Conservation (phyloP, 2,797 vertebrate species). For the Cottoperca gobio region DNA sequence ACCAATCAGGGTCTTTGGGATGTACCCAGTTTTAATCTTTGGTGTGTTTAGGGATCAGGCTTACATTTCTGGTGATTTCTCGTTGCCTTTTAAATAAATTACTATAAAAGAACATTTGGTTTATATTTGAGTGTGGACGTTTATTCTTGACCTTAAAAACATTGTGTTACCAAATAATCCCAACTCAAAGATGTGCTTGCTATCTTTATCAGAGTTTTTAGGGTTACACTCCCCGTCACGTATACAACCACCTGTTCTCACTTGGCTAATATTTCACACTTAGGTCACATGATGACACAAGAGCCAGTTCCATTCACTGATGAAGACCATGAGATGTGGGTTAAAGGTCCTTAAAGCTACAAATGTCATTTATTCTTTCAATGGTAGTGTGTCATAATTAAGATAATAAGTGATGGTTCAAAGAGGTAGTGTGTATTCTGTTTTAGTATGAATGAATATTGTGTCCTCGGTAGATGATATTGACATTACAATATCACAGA, state of each 20-base stretch:
- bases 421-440: not conserved
- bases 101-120: not conserved
- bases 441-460: no score
- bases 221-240: not conserved
- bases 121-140: not conserved
- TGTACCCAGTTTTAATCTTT: not conserved
- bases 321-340: not conserved
- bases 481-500: no score
- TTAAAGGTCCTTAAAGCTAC: not conserved
- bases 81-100: not conserved
- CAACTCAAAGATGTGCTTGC: no score
- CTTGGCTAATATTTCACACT: not conserved
- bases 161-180: no score
- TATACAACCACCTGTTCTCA: not conserved
- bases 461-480: no score
- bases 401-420: not conserved
- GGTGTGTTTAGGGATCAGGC: not conserved
- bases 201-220: not conserved
- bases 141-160: not conserved
- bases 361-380: not conserved
- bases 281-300: not conserved
- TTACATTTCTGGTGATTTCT: not conserved
- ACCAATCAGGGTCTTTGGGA: not conserved
- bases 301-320: no score
- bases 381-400: not conserved